A percentile compares a stretch with the other conserved stretches of the same genome.
Conservation (phyloP, 2,113 vertebrate genomes). For the Leucopsar rothschildi region DNA sequence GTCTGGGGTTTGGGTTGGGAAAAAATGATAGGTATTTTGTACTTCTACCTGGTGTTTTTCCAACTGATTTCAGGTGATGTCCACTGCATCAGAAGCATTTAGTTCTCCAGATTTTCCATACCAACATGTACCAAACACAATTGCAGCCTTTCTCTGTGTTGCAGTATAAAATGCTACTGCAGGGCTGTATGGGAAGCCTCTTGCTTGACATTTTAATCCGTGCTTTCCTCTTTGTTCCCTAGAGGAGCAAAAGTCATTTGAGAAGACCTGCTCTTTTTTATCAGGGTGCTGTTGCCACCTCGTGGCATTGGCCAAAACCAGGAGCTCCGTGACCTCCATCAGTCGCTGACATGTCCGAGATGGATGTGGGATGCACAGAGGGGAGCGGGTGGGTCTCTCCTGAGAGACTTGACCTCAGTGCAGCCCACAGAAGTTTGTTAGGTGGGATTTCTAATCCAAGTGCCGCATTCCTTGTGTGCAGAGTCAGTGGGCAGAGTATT, state of each 20-base stretch:
- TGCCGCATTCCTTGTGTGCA: rapidly evolving
- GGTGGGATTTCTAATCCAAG: rapidly evolving
- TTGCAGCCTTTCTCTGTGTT: not conserved
- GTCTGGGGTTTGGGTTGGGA: not conserved
- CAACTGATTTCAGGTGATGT: rapidly evolving
- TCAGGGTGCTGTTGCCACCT: slow-evolving; percentile 6
- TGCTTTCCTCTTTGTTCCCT: not conserved
- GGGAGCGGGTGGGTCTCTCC: not conserved
- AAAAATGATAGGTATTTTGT: not conserved
- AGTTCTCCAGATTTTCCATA: not conserved
- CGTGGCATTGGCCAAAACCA: not conserved
- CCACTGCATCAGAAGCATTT: rapidly evolving
- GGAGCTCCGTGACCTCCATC: rapidly evolving
- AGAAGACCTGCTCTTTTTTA: not conserved
- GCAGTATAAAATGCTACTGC: not conserved
- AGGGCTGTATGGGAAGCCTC: rapidly evolving
- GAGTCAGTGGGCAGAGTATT: not conserved
- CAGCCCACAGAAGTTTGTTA: not conserved
- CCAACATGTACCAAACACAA: not conserved
- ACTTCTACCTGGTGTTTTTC: not conserved
- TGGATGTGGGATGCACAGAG: not conserved
- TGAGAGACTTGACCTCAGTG: not conserved
- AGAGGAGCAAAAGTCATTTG: rapidly evolving
- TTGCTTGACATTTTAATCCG: not conserved
- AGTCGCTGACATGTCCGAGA: rapidly evolving